phyloP scores from a whole-genome alignment of 2,888 invertebrate genomes.

The Calliopum simillimum region DNA sequence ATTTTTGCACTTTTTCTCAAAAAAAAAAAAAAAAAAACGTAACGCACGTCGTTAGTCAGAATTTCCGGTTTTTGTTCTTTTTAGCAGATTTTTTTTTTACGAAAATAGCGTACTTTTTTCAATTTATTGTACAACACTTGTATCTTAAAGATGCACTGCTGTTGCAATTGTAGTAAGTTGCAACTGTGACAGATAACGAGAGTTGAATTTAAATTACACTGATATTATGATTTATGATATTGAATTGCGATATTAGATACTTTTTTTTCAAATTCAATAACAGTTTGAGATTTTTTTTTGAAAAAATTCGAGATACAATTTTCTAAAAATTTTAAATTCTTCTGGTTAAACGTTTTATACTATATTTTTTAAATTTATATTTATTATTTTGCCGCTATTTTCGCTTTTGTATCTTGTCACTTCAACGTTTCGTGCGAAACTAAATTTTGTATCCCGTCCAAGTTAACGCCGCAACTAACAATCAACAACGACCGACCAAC shows the following conservation, averaged over 20 bases:
- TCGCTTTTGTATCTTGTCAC: constrained; percentile 13
- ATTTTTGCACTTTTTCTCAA: not conserved
- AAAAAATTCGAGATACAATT: not conserved
- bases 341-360: not conserved
- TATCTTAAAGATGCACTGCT: constrained; percentile 1
- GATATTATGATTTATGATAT: no score
- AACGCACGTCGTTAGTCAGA: not conserved
- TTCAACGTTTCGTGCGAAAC: constrained; percentile 32
- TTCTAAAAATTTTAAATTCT: not conserved
- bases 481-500: not conserved
- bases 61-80: not conserved
- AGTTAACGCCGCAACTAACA: not conserved
- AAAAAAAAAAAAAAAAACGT: not conserved
- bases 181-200: no score
- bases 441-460: constrained; percentile 4
- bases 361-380: constrained; percentile 3
- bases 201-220: no score
- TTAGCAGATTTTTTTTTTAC: not conserved
- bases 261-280: not conserved
- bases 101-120: no score
- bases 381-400: constrained; percentile 10
- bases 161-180: not conserved
- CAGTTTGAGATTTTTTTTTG: not conserved
- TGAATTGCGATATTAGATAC: no score
- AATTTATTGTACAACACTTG: not conserved